Conservation (phyloP, 2,888 invertebrate genomes). For the Pteria penguin region DNA sequence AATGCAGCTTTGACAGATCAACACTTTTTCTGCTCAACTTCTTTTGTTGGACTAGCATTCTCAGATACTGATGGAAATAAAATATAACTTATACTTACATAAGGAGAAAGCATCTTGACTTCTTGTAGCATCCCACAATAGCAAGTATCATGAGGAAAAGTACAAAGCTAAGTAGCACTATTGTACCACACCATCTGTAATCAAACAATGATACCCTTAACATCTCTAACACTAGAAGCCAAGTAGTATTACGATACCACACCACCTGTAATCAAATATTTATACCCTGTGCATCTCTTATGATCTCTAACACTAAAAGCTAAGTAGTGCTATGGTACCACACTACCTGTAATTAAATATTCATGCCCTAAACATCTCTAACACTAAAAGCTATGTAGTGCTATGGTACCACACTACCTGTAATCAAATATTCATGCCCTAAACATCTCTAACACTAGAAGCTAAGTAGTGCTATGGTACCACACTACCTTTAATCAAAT, state of each 20-base stretch:
- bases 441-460: background rate
- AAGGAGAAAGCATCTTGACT: conserved; percentile 93
- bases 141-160: conserved; percentile 93
- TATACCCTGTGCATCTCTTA: too few relatives aligned
- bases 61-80: too few relatives aligned
- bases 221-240: background rate
- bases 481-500: background rate
- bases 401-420: background rate
- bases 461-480: background rate
- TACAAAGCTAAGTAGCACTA: conserved; percentile 91
- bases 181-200: conserved; percentile 91
- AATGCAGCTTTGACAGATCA: too few relatives aligned
- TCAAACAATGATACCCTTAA: conserved; percentile 15
- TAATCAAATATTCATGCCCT: too few relatives aligned
- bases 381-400: background rate
- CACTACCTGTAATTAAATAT: conserved; percentile 89
- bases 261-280: conserved; percentile 84
- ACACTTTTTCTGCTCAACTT: too few relatives aligned
- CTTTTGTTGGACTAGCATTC: too few relatives aligned
- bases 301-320: background rate
- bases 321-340: conserved; percentile 90
- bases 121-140: conserved; percentile 92
- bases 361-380: too few relatives aligned
- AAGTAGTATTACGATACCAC: background rate
- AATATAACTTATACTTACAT: conserved; percentile 82